These are phyloP conservation scores for Acrocyrtus sp. DNA, from an alignment of 2,888 invertebrate genomes.

Conservation along the genomic window DNA sequence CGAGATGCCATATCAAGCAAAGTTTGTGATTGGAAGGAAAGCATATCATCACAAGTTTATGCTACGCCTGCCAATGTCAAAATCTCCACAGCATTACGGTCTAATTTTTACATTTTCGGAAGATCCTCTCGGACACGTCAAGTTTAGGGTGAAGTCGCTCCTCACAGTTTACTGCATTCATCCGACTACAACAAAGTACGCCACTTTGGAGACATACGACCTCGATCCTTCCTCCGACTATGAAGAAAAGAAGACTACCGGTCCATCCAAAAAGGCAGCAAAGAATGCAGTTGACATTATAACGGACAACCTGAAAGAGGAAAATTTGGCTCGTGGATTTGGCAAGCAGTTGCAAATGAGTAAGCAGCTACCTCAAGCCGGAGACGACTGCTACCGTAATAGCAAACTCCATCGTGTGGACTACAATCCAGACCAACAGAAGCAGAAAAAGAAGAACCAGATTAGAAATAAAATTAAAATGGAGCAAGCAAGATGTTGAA, in stretches of 20 bases:
- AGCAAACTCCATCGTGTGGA: background rate
- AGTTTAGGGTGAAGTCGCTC: constrained; percentile 46
- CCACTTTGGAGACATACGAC: constrained; percentile 37
- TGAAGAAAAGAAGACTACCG: background rate
- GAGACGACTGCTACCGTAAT: background rate
- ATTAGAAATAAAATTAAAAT: constrained; percentile 23
- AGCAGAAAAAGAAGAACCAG: constrained; percentile 31
- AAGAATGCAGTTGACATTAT: constrained; percentile 28
- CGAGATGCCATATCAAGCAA: constrained; percentile 51
- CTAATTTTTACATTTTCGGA: constrained; percentile 55
- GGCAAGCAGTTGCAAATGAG: background rate
- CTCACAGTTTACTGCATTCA: constrained; percentile 51
- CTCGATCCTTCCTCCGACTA: background rate
- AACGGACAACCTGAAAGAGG: constrained; percentile 30
- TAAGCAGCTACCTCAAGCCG: constrained; percentile 17
- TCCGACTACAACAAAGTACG: constrained; percentile 31
- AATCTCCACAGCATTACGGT: constrained; percentile 52
- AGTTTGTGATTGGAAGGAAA: constrained; percentile 43
- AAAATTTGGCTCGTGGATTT: constrained; percentile 1
- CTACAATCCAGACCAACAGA: background rate
- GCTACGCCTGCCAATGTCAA: constrained; percentile 34
- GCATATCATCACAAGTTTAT: constrained; percentile 47
- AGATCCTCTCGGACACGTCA: constrained; percentile 7
- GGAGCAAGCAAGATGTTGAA: too few relatives aligned
- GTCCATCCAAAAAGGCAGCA: constrained; percentile 6